Percentiles rank a stretch among this genome's conserved stretches.
phyloP scores from a whole-genome alignment of 2,888 invertebrate species.

The Hirudinaria manillensis region DNA sequence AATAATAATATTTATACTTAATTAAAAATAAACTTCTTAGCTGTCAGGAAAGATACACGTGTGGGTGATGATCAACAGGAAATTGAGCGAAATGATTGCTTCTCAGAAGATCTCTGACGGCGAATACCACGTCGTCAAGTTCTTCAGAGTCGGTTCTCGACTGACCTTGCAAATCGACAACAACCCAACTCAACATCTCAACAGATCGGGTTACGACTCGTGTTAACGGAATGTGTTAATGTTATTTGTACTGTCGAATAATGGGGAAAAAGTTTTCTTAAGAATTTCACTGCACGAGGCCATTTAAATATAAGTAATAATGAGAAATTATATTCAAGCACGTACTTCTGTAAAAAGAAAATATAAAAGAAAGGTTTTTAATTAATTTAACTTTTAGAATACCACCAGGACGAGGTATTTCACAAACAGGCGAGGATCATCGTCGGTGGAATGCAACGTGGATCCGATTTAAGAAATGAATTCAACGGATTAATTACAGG shows the following conservation, averaged over 20 bases:
- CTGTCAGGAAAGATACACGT: not conserved
- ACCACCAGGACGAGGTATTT: not conserved
- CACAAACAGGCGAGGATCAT: not conserved
- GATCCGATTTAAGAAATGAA: not conserved
- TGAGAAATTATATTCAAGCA: too few species aligned
- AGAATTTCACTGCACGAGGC: too few species aligned
- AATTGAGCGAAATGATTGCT: not conserved
- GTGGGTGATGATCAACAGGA: slow-evolving; percentile 4
- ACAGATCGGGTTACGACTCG: not conserved
- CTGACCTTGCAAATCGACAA: not conserved
- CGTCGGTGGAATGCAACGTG: not conserved
- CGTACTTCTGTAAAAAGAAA: too few species aligned
- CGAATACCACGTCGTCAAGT: slow-evolving; percentile 4
- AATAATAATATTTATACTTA: not conserved
- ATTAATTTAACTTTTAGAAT: not conserved
- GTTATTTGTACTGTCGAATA: not conserved
- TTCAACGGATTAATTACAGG: not conserved
- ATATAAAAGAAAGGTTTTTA: too few species aligned
- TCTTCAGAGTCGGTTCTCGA: slow-evolving; percentile 10
- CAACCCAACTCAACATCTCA: not conserved
- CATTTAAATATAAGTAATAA: too few species aligned
- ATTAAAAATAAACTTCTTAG: not conserved
- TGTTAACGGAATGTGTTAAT: not conserved
- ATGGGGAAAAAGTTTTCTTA: too few species aligned
- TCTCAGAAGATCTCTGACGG: slow-evolving; percentile 6